Conservation (phyloP, 2,888 invertebrate species). For the Synanthedon andrenaeformis region DNA sequence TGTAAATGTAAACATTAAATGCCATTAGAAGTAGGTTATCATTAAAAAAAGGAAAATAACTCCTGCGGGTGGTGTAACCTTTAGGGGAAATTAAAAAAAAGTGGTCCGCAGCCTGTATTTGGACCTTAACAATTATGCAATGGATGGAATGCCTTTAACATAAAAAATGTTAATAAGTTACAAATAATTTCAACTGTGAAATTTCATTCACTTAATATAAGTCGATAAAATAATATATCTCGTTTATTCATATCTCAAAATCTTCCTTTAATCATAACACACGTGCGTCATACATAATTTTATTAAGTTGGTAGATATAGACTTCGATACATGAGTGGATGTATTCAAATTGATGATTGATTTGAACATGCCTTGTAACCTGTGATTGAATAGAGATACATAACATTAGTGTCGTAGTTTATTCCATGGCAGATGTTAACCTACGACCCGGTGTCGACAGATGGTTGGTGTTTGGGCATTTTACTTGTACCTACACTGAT, state of each 20-base stretch:
- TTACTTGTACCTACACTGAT: constrained; percentile 2
- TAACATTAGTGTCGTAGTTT: constrained; percentile 53
- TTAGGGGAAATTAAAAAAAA: too few relatives aligned
- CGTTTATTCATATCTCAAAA: constrained; percentile 33
- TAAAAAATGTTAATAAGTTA: too few relatives aligned
- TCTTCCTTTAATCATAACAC: constrained; percentile 25
- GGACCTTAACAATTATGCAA: too few relatives aligned
- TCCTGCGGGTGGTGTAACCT: too few relatives aligned
- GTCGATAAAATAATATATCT: constrained; percentile 7
- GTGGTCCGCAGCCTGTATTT: too few relatives aligned
- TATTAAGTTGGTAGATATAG: constrained; percentile 19
- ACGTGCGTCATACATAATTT: constrained; percentile 17
- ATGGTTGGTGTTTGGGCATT: constrained; percentile 19
- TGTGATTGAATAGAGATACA: constrained; percentile 67
- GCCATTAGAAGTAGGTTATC: too few relatives aligned
- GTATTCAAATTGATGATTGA: constrained; percentile 69
- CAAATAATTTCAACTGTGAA: too few relatives aligned
- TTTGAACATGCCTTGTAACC: constrained; percentile 48
- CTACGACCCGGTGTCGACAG: constrained; percentile 36
- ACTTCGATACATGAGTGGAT: constrained; percentile 38
- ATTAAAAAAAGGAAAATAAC: too few relatives aligned
- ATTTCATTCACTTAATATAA: too few relatives aligned
- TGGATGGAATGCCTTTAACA: too few relatives aligned
- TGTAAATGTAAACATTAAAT: too few relatives aligned
- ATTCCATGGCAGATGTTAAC: constrained; percentile 41